Conservation (phyloP, 1,140 invertebrate species). For the Cyclina sinensis region DNA sequence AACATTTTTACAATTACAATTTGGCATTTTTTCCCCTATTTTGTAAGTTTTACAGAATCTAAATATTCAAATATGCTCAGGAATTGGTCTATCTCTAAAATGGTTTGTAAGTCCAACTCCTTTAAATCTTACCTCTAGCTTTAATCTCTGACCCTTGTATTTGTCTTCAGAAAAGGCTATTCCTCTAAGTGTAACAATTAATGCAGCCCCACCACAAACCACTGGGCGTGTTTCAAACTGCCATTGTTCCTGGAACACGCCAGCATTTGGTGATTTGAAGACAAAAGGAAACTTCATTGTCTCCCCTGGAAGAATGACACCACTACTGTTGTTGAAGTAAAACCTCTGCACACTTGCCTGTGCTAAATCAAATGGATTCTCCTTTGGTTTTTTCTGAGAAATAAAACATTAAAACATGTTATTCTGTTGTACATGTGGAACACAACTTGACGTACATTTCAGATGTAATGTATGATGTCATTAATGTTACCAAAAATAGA, state of each 20-base stretch:
- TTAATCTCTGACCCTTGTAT: slow-evolving; percentile 78
- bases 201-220: slow-evolving; percentile 83
- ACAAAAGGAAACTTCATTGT: slow-evolving; percentile 85
- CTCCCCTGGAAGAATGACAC: slow-evolving; percentile 86
- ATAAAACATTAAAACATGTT: too few relatives aligned
- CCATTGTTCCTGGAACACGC: slow-evolving; percentile 86
- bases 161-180: slow-evolving; percentile 85
- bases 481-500: too few relatives aligned
- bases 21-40: too few relatives aligned
- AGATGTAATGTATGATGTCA: too few relatives aligned
- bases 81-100: too few relatives aligned
- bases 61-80: too few relatives aligned
- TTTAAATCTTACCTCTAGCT: slow-evolving; percentile 81
- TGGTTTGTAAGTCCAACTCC: too few relatives aligned
- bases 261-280: slow-evolving; percentile 86
- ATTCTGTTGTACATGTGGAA: too few relatives aligned
- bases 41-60: too few relatives aligned
- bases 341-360: slow-evolving; percentile 83
- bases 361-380: slow-evolving; percentile 85
- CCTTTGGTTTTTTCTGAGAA: slow-evolving; percentile 84
- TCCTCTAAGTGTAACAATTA: slow-evolving; percentile 85
- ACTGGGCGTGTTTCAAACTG: slow-evolving; percentile 85
- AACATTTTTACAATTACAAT: too few relatives aligned
- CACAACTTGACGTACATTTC: too few relatives aligned
- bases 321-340: slow-evolving; percentile 86